Conservation (phyloP, 1,140 invertebrate species). For the Halyomorpha halys region DNA sequence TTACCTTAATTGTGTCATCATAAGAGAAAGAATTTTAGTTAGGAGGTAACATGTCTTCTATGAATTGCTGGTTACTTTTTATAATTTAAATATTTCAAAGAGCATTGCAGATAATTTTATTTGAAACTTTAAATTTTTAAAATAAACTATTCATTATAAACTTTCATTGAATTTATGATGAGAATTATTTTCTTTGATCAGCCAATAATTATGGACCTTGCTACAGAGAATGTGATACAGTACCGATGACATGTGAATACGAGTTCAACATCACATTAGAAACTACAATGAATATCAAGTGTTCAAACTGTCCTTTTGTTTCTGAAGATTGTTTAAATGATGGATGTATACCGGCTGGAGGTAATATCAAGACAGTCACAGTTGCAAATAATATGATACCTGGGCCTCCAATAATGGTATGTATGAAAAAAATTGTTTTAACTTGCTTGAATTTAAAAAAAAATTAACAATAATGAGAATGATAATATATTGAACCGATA, state of each 20-base stretch:
- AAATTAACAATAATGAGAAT: too few species aligned
- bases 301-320: constrained; percentile 26
- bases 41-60: too few species aligned
- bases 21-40: too few species aligned
- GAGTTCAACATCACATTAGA: constrained; percentile 23
- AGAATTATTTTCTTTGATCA: too few species aligned
- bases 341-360: constrained; percentile 41
- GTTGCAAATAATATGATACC: constrained; percentile 41
- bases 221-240: constrained; percentile 23
- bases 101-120: too few species aligned
- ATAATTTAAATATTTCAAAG: too few species aligned
- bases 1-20: too few species aligned
- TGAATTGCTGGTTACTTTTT: too few species aligned
- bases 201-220: constrained; percentile 17
- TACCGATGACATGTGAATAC: constrained; percentile 24
- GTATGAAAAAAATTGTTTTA: background rate
- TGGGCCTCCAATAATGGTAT: constrained; percentile 41
- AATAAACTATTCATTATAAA: too few species aligned
- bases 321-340: constrained; percentile 35
- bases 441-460: background rate
- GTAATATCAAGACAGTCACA: constrained; percentile 36
- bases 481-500: too few species aligned
- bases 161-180: too few species aligned
- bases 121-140: too few species aligned
- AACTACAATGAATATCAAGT: constrained; percentile 26